These are phyloP conservation scores for Eupsilia transversa DNA, from an alignment of 2,888 invertebrate genomes.

Conservation along the genomic window DNA sequence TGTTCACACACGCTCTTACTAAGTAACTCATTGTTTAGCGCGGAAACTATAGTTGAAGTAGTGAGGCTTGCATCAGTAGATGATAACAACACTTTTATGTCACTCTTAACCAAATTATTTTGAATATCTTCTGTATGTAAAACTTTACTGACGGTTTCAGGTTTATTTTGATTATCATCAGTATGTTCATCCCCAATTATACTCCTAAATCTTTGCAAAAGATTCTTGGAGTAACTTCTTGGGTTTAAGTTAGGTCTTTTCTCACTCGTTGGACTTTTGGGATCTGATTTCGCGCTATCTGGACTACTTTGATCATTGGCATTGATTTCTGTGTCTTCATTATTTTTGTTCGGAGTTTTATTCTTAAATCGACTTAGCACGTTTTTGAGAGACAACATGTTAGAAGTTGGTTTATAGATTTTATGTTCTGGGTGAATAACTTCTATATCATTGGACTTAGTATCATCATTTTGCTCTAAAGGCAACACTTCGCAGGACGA, in stretches of 20 bases:
- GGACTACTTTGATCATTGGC: slow-evolving; percentile 85
- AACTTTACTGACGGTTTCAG: slow-evolving; percentile 68
- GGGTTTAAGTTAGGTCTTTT: slow-evolving; percentile 86
- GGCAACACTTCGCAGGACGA: slow-evolving; percentile 90
- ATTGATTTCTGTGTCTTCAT: slow-evolving; percentile 83
- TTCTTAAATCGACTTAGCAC: slow-evolving; percentile 90
- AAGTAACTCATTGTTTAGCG: slow-evolving; percentile 76
- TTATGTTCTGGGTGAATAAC: slow-evolving; percentile 94
- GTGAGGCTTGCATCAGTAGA: slow-evolving; percentile 81
- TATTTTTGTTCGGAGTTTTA: slow-evolving; percentile 82
- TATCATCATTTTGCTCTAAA: slow-evolving; percentile 81
- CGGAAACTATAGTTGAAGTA: slow-evolving; percentile 77
- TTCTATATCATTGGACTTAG: slow-evolving; percentile 84
- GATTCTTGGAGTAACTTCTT: slow-evolving; percentile 86
- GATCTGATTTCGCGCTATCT: slow-evolving; percentile 80
- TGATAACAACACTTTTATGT: slow-evolving; percentile 85
- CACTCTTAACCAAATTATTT: slow-evolving; percentile 75
- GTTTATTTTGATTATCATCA: slow-evolving; percentile 81
- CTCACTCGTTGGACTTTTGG: slow-evolving; percentile 84
- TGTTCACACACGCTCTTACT: slow-evolving; percentile 86
- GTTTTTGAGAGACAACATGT: slow-evolving; percentile 89
- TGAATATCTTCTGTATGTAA: slow-evolving; percentile 70
- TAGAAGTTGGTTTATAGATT: slow-evolving; percentile 93
- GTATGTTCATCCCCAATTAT: slow-evolving; percentile 88
- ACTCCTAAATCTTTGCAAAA: slow-evolving; percentile 87